phyloP scores from a whole-genome alignment of 2,113 vertebrate genomes.

The Mesocricetus auratus region DNA sequence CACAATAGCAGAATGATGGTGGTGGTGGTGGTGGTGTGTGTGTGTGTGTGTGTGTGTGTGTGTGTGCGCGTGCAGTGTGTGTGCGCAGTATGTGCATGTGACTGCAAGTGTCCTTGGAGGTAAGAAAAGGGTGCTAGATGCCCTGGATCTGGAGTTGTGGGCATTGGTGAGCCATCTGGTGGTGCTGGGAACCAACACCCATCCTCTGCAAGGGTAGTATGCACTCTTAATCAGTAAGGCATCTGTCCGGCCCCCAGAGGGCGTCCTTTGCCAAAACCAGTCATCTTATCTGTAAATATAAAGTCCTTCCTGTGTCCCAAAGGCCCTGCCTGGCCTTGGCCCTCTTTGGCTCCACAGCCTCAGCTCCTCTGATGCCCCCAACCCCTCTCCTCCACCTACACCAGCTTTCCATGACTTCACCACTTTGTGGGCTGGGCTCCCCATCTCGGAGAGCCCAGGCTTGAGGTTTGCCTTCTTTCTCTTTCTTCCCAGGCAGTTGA shows the following conservation, averaged over 20 bases:
- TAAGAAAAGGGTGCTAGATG: not conserved
- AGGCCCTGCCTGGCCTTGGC: not conserved
- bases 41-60: too few species aligned
- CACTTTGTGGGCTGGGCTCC: not conserved
- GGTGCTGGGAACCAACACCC: not conserved
- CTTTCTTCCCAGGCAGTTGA: not conserved
- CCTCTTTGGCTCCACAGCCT: not conserved
- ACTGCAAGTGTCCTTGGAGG: not conserved
- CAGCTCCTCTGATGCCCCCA: not conserved
- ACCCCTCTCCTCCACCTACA: not conserved
- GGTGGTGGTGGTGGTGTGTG: too few species aligned
- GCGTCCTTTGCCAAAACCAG: not conserved
- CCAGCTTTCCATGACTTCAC: not conserved
- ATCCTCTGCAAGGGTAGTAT: not conserved
- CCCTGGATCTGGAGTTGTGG: not conserved
- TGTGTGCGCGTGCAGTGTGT: too few species aligned
- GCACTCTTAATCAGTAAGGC: too few species aligned
- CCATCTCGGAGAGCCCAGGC: rapidly evolving
- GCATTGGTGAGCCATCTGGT: not conserved
- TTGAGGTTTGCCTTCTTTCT: not conserved
- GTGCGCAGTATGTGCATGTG: not conserved
- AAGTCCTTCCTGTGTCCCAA: not conserved
- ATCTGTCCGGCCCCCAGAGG: too few species aligned
- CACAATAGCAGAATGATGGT: not conserved
- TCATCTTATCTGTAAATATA: not conserved